Percentiles rank a stretch among this genome's conserved stretches.
Evolutionary conservation across 2,797 vertebrate genomes (phyloP).

Genomic region (Tapera naevia): DNA sequence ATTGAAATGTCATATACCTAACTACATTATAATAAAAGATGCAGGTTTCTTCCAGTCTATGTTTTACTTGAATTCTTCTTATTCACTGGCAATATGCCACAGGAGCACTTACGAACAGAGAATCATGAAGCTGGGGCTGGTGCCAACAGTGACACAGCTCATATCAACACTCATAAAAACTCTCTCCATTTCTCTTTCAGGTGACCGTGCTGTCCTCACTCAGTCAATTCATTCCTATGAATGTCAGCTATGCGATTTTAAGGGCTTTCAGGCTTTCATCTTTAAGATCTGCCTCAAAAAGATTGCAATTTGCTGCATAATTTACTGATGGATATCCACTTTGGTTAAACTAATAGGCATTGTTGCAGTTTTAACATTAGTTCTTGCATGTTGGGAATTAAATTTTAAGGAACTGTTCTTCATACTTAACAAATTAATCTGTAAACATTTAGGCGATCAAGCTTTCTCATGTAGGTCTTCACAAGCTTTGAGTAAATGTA

Average conservation of each 20-base stretch:
- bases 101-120: not conserved
- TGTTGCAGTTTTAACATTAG: not conserved
- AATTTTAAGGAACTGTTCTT: not conserved
- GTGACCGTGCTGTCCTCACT: not conserved
- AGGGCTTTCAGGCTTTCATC: not conserved
- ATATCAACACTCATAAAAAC: not conserved
- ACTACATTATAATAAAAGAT: not conserved
- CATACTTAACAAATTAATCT: not conserved
- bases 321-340: not conserved
- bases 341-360: not conserved
- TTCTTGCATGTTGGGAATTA: not conserved
- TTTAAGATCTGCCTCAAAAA: not conserved
- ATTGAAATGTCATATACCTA: not conserved
- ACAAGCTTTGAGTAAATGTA: not conserved
- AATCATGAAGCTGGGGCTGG: not conserved
- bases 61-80: not conserved
- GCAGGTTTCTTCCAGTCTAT: not conserved
- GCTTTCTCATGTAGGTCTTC: not conserved
- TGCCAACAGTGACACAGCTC: not conserved
- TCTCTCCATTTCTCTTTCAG: not conserved
- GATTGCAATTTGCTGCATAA: not conserved
- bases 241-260: not conserved
- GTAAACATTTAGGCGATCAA: not conserved
- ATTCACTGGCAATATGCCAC: not conserved
- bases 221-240: not conserved